Evolutionary conservation across 1,140 invertebrate species (phyloP).

Genomic region (Anastrepha obliqua): DNA sequence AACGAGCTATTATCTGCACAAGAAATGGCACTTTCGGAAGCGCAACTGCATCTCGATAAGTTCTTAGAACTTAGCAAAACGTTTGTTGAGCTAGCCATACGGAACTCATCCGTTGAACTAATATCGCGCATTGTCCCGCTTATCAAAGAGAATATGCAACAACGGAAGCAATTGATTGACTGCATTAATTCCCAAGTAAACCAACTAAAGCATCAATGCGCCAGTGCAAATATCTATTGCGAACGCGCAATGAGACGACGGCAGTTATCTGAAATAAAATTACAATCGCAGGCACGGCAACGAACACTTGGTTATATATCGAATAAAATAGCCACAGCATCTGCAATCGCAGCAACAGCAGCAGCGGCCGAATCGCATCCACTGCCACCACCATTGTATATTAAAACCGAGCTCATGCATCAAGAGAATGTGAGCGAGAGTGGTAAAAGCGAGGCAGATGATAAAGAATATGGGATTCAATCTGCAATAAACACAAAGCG

Average conservation of each 20-base stretch:
- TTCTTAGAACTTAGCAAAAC: not conserved
- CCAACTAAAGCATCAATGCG: conserved; percentile 34
- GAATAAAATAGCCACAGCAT: not conserved
- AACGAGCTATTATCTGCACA: not conserved
- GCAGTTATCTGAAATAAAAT: not conserved
- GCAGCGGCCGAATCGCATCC: not conserved
- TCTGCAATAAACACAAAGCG: not conserved
- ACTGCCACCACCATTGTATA: not conserved
- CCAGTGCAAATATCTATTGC: conserved; percentile 19
- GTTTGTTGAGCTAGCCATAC: not conserved
- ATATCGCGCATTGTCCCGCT: not conserved
- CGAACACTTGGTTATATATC: too few species aligned
- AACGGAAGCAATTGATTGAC: not conserved
- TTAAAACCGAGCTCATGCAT: not conserved
- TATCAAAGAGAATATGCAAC: not conserved
- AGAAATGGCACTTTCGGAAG: not conserved
- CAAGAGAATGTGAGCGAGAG: not conserved
- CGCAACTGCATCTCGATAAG: not conserved
- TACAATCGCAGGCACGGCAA: not conserved
- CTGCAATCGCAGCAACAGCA: conserved; percentile 20
- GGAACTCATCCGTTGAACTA: not conserved
- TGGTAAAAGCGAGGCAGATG: not conserved
- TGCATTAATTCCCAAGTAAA: not conserved
- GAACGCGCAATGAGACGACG: conserved; percentile 4
- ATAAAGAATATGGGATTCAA: not conserved